These are phyloP conservation scores for Dendroctonus valens DNA, from an alignment of 1,140 invertebrate genomes.

Conservation along the genomic window DNA sequence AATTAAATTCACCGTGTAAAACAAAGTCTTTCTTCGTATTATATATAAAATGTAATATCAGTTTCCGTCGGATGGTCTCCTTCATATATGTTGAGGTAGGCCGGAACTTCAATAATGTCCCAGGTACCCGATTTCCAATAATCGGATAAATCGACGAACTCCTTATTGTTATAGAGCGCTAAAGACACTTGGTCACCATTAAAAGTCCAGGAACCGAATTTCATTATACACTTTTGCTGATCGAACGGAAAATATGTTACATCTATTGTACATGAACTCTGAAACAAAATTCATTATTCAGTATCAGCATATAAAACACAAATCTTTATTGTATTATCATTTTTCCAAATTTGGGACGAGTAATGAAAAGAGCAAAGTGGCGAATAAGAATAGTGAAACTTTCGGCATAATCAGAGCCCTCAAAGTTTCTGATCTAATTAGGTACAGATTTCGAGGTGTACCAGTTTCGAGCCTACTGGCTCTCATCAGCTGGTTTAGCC, in stretches of 20 bases:
- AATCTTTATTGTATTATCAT: no score
- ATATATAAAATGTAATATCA: conserved; percentile 98
- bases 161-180: conserved; percentile 90
- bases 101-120: conserved; percentile 98
- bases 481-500: no score
- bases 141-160: conserved; percentile 93
- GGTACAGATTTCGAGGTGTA: no score
- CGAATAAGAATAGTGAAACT: no score
- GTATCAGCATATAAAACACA: neutral
- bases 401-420: no score
- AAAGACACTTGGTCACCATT: conserved; percentile 96
- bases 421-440: no score
- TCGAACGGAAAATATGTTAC: conserved; percentile 99
- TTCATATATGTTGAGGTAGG: conserved; percentile 85
- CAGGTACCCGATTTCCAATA: conserved; percentile 99
- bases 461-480: no score
- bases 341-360: no score
- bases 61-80: conserved; percentile 84
- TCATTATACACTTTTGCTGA: conserved; percentile 98
- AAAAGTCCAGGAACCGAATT: conserved; percentile 99
- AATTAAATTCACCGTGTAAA: conserved; percentile 99
- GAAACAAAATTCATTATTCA: conserved; percentile 43
- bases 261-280: conserved; percentile 98
- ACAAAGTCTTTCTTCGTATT: conserved; percentile 94
- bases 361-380: no score